A percentile compares a stretch with the other conserved stretches of the same genome.
These are phyloP conservation scores for Crotalus tigris DNA, from an alignment of 2,113 vertebrate genomes.

Conservation along the genomic window DNA sequence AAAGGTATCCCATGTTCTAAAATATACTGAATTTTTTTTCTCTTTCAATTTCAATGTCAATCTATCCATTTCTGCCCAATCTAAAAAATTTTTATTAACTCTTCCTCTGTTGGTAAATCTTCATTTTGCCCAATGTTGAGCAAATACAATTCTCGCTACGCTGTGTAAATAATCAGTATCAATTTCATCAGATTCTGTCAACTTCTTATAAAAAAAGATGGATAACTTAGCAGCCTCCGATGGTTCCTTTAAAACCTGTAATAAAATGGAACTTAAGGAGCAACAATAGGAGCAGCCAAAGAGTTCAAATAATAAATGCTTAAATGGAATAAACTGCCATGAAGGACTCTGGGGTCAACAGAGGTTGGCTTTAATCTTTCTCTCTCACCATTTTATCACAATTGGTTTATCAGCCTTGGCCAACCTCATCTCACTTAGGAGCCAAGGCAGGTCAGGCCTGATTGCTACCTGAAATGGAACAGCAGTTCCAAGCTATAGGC, in stretches of 20 bases:
- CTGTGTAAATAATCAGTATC: background rate
- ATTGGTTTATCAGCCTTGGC: background rate
- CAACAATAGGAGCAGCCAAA: background rate
- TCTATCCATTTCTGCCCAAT: too few species aligned
- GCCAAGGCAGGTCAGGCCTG: background rate
- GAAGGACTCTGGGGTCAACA: background rate
- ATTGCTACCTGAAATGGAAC: background rate
- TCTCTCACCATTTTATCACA: background rate
- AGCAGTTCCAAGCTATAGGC: background rate
- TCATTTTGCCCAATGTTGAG: too few species aligned
- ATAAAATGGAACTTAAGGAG: background rate
- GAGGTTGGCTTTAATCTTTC: background rate
- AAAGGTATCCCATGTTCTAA: too few species aligned
- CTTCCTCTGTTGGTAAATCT: too few species aligned
- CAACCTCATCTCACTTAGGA: background rate
- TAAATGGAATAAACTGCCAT: background rate
- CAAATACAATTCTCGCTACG: background rate
- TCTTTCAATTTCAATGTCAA: too few species aligned
- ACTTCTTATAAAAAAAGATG: background rate
- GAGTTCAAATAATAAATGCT: background rate
- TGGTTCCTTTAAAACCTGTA: background rate
- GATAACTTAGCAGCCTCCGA: background rate
- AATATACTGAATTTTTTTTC: too few species aligned
- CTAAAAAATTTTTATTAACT: too few species aligned
- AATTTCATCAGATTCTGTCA: background rate